These are phyloP conservation scores for Psilopogon haemacephalus DNA, from an alignment of 2,113 vertebrate species.

Conservation along the genomic window DNA sequence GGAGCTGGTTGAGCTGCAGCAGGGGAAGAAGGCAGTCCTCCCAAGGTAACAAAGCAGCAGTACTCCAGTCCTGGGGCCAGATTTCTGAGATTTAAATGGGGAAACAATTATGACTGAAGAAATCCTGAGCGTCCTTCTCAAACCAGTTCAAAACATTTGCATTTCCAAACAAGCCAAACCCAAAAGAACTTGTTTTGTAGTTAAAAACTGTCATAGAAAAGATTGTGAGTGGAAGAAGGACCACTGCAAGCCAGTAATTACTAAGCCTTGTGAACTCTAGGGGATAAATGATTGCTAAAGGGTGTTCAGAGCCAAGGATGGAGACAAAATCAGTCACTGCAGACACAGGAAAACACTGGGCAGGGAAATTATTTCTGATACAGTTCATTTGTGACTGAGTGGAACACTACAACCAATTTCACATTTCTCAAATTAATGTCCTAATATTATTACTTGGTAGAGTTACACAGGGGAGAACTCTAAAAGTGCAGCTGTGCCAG, in stretches of 20 bases:
- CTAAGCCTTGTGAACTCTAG: not conserved
- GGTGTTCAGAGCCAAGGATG: not conserved
- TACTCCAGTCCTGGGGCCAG: not conserved
- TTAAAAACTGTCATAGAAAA: constrained; percentile 4
- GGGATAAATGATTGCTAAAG: not conserved
- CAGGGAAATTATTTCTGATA: not conserved
- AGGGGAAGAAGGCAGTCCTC: not conserved
- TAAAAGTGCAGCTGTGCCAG: not conserved
- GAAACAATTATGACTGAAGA: not conserved
- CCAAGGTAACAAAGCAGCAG: not conserved
- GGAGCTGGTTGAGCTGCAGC: not conserved
- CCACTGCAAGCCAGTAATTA: not conserved
- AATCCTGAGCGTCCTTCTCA: not conserved
- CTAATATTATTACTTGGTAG: not conserved
- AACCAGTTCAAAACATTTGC: not conserved
- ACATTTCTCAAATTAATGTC: not conserved
- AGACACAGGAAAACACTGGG: not conserved
- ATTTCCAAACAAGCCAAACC: constrained; percentile 1
- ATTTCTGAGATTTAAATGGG: not conserved
- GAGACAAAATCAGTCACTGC: not conserved
- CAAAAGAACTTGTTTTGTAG: not conserved
- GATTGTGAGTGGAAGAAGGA: not conserved
- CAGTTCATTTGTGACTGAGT: not conserved
- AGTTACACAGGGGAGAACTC: not conserved
- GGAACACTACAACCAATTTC: not conserved